Percentiles rank a stretch among this genome's conserved stretches.
These are phyloP conservation scores for Heteronetta atricapilla DNA, from an alignment of 2,113 vertebrate species.

Conservation along the genomic window DNA sequence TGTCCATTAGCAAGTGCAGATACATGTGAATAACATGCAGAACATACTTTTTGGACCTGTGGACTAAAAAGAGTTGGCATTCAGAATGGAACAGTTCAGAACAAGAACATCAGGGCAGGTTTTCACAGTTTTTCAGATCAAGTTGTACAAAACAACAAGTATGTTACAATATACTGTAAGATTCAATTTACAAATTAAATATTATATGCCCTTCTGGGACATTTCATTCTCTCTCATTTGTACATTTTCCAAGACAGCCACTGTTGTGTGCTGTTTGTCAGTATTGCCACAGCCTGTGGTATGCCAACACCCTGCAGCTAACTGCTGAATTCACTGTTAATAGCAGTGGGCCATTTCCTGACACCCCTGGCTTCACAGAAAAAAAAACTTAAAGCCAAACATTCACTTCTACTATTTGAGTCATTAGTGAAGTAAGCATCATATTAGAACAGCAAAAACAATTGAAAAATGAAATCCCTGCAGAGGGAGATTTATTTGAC, in stretches of 20 bases:
- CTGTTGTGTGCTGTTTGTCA: background rate
- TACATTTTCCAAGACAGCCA: slow-evolving; percentile 10
- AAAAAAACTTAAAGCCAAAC: slow-evolving; percentile 39
- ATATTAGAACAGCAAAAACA: background rate
- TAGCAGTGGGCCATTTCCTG: slow-evolving; percentile 43
- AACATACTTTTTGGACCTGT: background rate
- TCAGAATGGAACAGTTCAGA: background rate
- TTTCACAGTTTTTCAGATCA: background rate
- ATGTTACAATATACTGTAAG: background rate
- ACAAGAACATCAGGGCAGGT: background rate
- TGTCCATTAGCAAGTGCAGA: background rate
- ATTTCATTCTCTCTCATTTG: slow-evolving; percentile 34
- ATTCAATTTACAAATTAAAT: slow-evolving; percentile 36
- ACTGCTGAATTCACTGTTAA: slow-evolving; percentile 15
- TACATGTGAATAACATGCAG: background rate
- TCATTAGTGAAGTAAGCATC: slow-evolving; percentile 15
- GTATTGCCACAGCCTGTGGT: slow-evolving; percentile 23
- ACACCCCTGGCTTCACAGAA: slow-evolving; percentile 1
- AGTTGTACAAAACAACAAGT: background rate
- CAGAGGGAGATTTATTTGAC: slow-evolving; percentile 11
- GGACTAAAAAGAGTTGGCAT: background rate
- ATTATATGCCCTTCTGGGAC: slow-evolving; percentile 15
- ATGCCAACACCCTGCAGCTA: slow-evolving; percentile 46
- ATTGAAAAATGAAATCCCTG: slow-evolving; percentile 28
- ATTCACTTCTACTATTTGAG: background rate